phyloP scores from a whole-genome alignment of 2,113 vertebrate genomes.

The Semicossyphus pulcher region DNA sequence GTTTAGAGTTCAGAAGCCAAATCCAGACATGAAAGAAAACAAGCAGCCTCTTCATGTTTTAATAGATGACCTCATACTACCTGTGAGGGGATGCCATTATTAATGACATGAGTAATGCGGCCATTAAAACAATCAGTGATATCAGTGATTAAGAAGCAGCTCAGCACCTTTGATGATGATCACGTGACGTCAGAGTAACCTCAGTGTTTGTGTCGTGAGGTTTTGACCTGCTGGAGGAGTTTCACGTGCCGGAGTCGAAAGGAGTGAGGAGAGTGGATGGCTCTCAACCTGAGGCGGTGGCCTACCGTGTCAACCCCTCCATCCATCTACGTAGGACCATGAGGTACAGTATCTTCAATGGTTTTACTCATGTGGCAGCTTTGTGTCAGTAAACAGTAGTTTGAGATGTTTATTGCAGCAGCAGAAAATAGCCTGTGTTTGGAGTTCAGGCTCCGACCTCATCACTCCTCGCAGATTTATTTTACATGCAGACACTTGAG shows the following conservation, averaged over 20 bases:
- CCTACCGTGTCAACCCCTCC: conserved; percentile 78
- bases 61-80: conserved; percentile 35
- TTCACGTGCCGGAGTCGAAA: conserved; percentile 69
- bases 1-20: conserved; percentile 36
- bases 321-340: conserved; percentile 71
- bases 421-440: too few species aligned
- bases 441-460: too few species aligned
- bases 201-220: conserved; percentile 60
- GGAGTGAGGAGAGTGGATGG: conserved; percentile 76
- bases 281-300: conserved; percentile 73
- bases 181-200: conserved; percentile 23
- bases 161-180: conserved; percentile 16
- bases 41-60: conserved; percentile 26
- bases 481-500: too few species aligned
- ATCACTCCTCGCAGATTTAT: too few species aligned
- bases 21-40: conserved; percentile 28
- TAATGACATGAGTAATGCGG: conserved; percentile 34
- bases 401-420: too few species aligned
- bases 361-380: background rate
- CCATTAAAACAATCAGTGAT: conserved; percentile 16
- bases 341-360: conserved; percentile 50
- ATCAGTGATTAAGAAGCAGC: conserved; percentile 31
- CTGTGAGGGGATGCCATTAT: conserved; percentile 15
- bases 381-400: too few species aligned
- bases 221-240: conserved; percentile 83